A percentile compares a stretch with the other conserved stretches of the same genome.
Conservation (phyloP, 2,113 vertebrate genomes). For the Pachypanchax playfairii region DNA sequence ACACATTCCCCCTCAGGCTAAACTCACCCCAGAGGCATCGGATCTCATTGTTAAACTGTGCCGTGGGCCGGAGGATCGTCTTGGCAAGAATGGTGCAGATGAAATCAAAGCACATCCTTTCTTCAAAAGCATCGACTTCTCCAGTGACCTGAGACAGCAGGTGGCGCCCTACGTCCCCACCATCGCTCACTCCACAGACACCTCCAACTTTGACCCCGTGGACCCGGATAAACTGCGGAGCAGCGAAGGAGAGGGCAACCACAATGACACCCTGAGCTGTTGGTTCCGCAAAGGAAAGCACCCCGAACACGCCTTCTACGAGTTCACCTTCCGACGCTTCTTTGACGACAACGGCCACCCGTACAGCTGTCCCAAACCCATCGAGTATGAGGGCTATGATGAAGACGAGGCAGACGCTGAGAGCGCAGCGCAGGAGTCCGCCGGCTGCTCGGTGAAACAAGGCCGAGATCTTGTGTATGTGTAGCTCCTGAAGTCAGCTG, state of each 20-base stretch:
- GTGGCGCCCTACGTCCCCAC: constrained; percentile 93
- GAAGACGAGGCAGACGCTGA: constrained; percentile 80
- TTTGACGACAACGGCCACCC: constrained; percentile 98
- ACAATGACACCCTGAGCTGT: constrained; percentile 89
- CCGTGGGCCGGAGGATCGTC: constrained; percentile 92
- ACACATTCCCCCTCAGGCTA: constrained; percentile 91
- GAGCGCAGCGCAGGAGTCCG: constrained; percentile 67
- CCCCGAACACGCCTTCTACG: constrained; percentile 97
- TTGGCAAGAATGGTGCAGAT: constrained; percentile 92
- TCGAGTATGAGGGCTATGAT: constrained; percentile 86
- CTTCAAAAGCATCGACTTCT: constrained; percentile 93
- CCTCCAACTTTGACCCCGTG: constrained; percentile 97
- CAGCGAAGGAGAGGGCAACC: constrained; percentile 85
- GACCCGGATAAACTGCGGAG: constrained; percentile 97
- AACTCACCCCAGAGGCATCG: constrained; percentile 91
- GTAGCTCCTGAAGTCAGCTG: constrained; percentile 62
- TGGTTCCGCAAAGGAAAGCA: constrained; percentile 98
- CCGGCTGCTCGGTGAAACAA: constrained; percentile 68
- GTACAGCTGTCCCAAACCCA: constrained; percentile 96
- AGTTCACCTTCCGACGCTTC: constrained; percentile 98
- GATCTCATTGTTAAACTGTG: constrained; percentile 96
- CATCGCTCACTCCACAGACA: constrained; percentile 94
- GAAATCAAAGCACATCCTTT: constrained; percentile 97
- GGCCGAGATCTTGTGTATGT: constrained; percentile 93
- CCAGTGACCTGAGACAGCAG: constrained; percentile 90